Evolutionary conservation across 2,797 vertebrate genomes (phyloP), one percentile per base, ranked within the genome.

Genomic region (Crenuchus spilurus): DNA sequence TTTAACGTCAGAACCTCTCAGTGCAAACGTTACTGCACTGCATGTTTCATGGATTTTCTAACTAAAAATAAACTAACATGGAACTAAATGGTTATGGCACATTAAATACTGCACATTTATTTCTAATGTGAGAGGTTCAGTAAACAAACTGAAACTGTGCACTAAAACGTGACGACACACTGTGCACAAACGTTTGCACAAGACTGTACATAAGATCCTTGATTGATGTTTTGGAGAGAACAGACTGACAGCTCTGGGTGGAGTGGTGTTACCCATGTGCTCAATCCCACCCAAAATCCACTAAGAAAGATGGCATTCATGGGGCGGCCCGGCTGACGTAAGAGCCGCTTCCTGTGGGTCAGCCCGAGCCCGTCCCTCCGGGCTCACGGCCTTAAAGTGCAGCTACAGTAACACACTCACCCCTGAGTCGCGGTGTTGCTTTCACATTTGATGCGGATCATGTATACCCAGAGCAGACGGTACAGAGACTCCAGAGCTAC

Each of bases 361-460:
- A 6, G 68, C 62, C 72, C 72, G 35, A 0, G 4, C 10, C 37
- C 39, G 11, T 58, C 70, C 60, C 72, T 70, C 58, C 16, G 14
- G 51, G 61, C 6, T 67, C 4, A 3, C 22, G 49, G 35, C 16
- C 69, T 77, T 74, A 65, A 67, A 14, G n/a, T 13, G 18, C 16
- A 16, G 28, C 62, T 55, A n/a, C 52, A 74, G 22, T 9, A 30
- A 58, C 33, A 58, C 22, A 60, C 80, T 82, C 65, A 99, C 97
- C 98, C 98, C 85, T 99, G 97, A 30, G 97, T 99, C 74, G 94
- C 95, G 16, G 97, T 99, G 90, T 99, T 99, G 92, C 97, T 99
- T 91, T 99, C 98, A 83, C 97, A 99, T 92, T 99, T 99, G 86
- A 99, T 98, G 80, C 96, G 92, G 84, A 99, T 98, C 96, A 98